These are phyloP conservation scores for Bombus pyrosoma DNA, from an alignment of 1,140 invertebrate genomes.

Conservation along the genomic window DNA sequence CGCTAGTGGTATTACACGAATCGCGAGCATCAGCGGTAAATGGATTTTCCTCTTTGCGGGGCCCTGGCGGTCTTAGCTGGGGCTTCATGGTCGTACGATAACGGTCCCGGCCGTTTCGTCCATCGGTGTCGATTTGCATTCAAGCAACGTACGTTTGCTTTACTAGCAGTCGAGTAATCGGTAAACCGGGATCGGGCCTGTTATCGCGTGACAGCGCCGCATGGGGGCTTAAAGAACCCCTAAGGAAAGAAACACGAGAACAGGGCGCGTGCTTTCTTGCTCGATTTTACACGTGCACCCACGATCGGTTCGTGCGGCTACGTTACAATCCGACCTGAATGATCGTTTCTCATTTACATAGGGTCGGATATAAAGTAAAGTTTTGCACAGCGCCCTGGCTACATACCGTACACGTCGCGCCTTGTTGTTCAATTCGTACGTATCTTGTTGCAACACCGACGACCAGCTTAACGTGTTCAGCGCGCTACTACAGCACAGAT, in stretches of 20 bases:
- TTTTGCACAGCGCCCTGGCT: constrained; percentile 1
- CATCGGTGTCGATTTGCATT: constrained; percentile 50
- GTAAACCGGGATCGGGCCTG: constrained; percentile 31
- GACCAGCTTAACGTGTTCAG: constrained; percentile 7
- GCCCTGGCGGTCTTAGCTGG: not conserved
- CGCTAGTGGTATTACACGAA: not conserved
- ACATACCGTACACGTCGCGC: no score
- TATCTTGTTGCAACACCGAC: constrained; percentile 13
- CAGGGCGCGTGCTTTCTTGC: constrained; percentile 49
- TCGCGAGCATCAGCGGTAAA: constrained; percentile 13
- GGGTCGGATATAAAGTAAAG: constrained; percentile 36
- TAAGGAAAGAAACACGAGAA: constrained; percentile 48
- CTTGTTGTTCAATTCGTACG: not conserved
- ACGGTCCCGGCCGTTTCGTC: constrained; percentile 30
- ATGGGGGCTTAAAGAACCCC: constrained; percentile 38
- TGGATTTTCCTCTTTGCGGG: constrained; percentile 41
- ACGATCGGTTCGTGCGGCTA: constrained; percentile 37
- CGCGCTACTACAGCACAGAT: not conserved
- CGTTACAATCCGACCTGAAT: constrained; percentile 14
- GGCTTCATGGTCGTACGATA: not conserved
- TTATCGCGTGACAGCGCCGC: constrained; percentile 46
- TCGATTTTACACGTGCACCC: constrained; percentile 50
- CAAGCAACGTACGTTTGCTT: constrained; percentile 37
- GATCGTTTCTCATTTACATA: constrained; percentile 48
- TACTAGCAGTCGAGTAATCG: constrained; percentile 28